These are phyloP conservation scores for Chrosomus eos DNA, from an alignment of 2,797 vertebrate species.

Conservation along the genomic window DNA sequence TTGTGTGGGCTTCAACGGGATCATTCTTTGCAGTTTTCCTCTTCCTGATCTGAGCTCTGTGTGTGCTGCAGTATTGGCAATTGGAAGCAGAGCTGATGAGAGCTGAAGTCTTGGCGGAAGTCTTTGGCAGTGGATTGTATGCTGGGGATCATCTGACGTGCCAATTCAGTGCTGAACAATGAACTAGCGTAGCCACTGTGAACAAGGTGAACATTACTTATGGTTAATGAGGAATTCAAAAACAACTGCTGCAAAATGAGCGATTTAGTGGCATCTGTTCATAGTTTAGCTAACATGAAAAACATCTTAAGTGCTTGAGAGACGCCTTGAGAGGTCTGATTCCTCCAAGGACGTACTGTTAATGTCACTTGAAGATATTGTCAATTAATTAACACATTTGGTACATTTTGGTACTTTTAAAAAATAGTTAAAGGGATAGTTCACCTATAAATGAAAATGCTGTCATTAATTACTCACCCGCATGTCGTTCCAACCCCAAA, in stretches of 20 bases:
- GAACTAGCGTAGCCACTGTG: slow-evolving; percentile 21
- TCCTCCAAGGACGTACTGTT: neutral
- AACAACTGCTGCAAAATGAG: slow-evolving; percentile 15
- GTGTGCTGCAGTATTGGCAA: slow-evolving; percentile 38
- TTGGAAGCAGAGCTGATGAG: slow-evolving; percentile 55
- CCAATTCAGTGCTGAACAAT: slow-evolving; percentile 42
- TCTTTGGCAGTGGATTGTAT: slow-evolving; percentile 36
- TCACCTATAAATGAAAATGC: too few species aligned
- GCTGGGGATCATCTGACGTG: slow-evolving; percentile 30
- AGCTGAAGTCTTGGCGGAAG: slow-evolving; percentile 52
- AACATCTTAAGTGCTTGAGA: neutral
- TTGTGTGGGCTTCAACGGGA: slow-evolving; percentile 44
- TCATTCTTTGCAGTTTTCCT: slow-evolving; percentile 25
- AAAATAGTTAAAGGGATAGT: too few species aligned
- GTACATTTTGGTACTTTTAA: too few species aligned
- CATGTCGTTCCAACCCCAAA: too few species aligned
- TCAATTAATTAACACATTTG: too few species aligned
- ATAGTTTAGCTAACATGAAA: neutral
- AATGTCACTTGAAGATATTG: neutral
- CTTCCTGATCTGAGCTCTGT: slow-evolving; percentile 29
- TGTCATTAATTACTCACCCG: too few species aligned
- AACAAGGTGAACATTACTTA: slow-evolving; percentile 62
- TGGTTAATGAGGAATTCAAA: slow-evolving; percentile 61
- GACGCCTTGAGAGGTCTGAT: neutral
- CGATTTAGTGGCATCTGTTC: slow-evolving; percentile 10